Evolutionary conservation across 2,888 invertebrate genomes (phyloP).

Genomic region (Drosophila histrio): DNA sequence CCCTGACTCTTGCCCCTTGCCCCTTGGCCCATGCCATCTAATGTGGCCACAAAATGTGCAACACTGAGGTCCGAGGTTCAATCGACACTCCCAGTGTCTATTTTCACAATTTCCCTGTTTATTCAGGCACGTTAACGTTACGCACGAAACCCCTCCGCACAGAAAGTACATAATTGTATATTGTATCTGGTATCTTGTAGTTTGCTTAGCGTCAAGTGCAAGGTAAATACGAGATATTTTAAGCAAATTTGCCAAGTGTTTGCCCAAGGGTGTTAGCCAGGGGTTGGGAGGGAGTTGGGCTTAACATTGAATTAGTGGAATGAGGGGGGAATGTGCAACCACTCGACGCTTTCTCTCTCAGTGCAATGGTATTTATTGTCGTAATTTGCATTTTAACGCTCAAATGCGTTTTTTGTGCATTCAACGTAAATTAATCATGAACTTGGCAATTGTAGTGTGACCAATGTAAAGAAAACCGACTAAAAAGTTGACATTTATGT

Average conservation of each 20-base stretch:
- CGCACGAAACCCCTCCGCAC: constrained; percentile 52
- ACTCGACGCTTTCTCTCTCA: constrained; percentile 2
- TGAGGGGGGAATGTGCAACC: background rate
- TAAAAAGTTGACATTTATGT: background rate
- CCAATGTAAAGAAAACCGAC: background rate
- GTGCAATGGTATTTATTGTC: constrained; percentile 63
- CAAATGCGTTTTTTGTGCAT: constrained; percentile 67
- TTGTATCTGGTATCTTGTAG: constrained; percentile 60
- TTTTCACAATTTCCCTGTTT: constrained; percentile 77
- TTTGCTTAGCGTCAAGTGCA: constrained; percentile 78
- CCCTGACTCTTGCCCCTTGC: background rate
- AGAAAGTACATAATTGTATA: constrained; percentile 21
- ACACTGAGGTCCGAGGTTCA: constrained; percentile 45
- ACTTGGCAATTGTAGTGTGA: constrained; percentile 14
- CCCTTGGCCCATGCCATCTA: background rate
- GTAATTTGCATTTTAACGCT: constrained; percentile 79
- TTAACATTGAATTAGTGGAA: background rate
- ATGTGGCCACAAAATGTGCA: constrained; percentile 70
- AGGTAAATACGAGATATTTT: constrained; percentile 78
- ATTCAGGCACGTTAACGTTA: constrained; percentile 55
- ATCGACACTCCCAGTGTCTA: constrained; percentile 56
- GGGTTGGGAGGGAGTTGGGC: constrained; percentile 2
- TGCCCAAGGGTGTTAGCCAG: constrained; percentile 32
- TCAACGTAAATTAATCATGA: constrained; percentile 53
- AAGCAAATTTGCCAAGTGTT: constrained; percentile 76